phyloP scores from a whole-genome alignment of 2,888 invertebrate genomes.

The Trissolcus brochymenae region DNA sequence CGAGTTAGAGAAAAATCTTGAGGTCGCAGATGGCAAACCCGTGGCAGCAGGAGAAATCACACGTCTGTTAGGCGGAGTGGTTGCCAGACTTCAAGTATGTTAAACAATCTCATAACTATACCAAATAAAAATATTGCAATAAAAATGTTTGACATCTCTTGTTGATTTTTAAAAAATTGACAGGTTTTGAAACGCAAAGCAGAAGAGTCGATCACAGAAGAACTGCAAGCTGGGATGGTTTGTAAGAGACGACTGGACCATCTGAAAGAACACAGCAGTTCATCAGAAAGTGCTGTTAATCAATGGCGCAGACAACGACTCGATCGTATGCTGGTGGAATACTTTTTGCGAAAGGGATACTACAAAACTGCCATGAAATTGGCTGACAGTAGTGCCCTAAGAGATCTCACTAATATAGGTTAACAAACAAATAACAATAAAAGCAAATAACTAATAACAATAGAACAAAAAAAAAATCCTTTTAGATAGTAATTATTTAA shows the following conservation, averaged over 20 bases:
- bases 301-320: constrained; percentile 92
- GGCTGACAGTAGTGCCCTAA: constrained; percentile 86
- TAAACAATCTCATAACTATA: not conserved
- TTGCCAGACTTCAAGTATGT: constrained; percentile 85
- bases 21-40: constrained; percentile 76
- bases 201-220: constrained; percentile 94
- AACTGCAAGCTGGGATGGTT: constrained; percentile 91
- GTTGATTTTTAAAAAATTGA: not conserved
- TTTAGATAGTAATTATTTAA: too few relatives aligned
- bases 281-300: constrained; percentile 79
- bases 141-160: not conserved
- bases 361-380: constrained; percentile 95
- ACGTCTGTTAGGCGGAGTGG: constrained; percentile 89
- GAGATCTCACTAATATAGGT: constrained; percentile 95
- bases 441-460: too few relatives aligned
- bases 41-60: constrained; percentile 85
- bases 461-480: too few relatives aligned
- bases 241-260: constrained; percentile 96
- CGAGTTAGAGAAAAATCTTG: constrained; percentile 87
- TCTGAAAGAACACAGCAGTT: constrained; percentile 85
- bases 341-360: constrained; percentile 95
- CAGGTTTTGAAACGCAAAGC: constrained; percentile 92
- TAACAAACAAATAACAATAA: constrained; percentile 57
- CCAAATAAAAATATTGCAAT: not conserved
- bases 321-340: constrained; percentile 97